These are phyloP conservation scores for Tenthredo scrophulariae DNA, from an alignment of 2,888 invertebrate genomes.

Conservation along the genomic window DNA sequence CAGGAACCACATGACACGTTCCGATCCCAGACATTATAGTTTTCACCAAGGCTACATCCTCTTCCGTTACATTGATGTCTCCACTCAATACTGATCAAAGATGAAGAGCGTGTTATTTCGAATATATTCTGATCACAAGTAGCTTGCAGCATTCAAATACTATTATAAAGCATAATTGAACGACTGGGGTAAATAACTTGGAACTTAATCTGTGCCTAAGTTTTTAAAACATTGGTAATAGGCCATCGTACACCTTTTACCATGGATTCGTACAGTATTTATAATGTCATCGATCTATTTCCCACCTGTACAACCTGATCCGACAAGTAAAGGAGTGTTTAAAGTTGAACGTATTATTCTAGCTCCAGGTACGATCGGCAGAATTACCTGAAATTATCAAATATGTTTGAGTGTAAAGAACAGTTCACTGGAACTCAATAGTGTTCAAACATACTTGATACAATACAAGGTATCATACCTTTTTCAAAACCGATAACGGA, in stretches of 20 bases:
- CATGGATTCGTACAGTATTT: background rate
- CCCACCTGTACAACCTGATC: slow-evolving; percentile 76
- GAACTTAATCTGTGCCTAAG: background rate
- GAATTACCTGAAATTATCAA: background rate
- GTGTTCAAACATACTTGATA: background rate
- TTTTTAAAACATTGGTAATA: background rate
- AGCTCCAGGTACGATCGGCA: slow-evolving; percentile 43
- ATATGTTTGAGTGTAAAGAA: background rate
- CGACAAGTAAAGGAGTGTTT: slow-evolving; percentile 72
- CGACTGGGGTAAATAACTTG: background rate
- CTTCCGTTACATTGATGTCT: slow-evolving; percentile 77
- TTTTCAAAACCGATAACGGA: slow-evolving; percentile 81
- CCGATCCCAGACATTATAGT: slow-evolving; percentile 84
- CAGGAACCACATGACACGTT: slow-evolving; percentile 86
- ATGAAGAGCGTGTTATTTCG: slow-evolving; percentile 31
- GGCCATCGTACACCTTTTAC: background rate
- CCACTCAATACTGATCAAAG: slow-evolving; percentile 60
- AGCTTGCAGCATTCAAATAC: background rate
- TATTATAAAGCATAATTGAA: background rate
- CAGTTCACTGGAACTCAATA: background rate
- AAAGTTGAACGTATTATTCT: slow-evolving; percentile 49
- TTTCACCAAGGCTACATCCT: slow-evolving; percentile 82
- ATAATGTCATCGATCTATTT: slow-evolving; percentile 50
- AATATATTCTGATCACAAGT: slow-evolving; percentile 21
- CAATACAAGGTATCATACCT: slow-evolving; percentile 76